Conservation (phyloP, 2,888 invertebrate genomes). For the Kuschelorhynchus macadamiae region DNA sequence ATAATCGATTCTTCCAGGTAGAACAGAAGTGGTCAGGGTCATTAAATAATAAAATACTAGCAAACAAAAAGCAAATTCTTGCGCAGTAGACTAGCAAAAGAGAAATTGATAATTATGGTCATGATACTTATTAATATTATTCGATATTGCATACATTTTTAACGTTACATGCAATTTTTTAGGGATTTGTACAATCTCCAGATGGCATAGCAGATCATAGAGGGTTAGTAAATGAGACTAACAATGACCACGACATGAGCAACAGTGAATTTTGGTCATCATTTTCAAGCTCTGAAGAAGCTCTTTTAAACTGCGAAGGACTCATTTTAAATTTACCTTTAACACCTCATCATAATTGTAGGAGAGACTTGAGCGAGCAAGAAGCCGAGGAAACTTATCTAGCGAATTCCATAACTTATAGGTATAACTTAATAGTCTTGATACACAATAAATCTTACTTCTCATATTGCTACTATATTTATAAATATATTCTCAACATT, state of each 20-base stretch:
- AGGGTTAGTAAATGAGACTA: conserved; percentile 75
- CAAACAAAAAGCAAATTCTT: too few species aligned
- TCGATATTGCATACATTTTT: too few species aligned
- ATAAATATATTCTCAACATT: too few species aligned
- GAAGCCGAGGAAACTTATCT: conserved; percentile 71
- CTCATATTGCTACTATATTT: too few species aligned
- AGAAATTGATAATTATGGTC: too few species aligned
- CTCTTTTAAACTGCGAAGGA: conserved; percentile 80
- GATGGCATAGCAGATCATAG: conserved; percentile 78
- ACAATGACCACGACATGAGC: conserved; percentile 77
- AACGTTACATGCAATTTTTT: too few species aligned
- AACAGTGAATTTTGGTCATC: conserved; percentile 87
- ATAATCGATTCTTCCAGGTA: too few species aligned
- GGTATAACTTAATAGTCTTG: conserved; percentile 67
- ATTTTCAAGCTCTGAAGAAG: conserved; percentile 85
- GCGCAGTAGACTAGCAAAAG: too few species aligned
- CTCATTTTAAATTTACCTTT: conserved; percentile 80
- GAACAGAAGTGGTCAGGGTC: too few species aligned
- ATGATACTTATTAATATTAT: too few species aligned
- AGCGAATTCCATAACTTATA: conserved; percentile 78
- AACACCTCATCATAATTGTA: conserved; percentile 75
- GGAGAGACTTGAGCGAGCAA: conserved; percentile 64
- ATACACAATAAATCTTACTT: neutral
- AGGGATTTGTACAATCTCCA: conserved; percentile 75
- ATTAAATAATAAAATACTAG: too few species aligned